Evolutionary conservation across 2,888 invertebrate species (phyloP).

Genomic region (Pasiphila rectangulata): DNA sequence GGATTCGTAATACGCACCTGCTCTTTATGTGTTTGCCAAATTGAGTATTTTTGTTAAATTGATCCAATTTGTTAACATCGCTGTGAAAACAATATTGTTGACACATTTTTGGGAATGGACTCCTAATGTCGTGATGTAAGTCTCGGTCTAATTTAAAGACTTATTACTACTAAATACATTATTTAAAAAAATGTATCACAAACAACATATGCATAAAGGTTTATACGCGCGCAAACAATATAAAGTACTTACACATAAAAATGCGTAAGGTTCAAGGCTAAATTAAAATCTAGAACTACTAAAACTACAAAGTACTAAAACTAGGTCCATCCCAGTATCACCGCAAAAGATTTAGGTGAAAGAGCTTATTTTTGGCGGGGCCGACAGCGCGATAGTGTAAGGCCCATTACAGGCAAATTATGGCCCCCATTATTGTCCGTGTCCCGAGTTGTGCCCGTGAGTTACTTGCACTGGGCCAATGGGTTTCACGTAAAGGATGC

Average conservation of each 20-base stretch:
- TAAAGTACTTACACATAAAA: no score
- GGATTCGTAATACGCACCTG: constrained; percentile 13
- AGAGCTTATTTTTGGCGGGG: constrained; percentile 73
- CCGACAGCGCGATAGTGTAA: constrained; percentile 77
- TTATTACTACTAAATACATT: no score
- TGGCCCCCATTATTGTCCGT: constrained; percentile 72
- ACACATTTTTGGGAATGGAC: no score
- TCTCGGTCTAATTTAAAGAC: no score
- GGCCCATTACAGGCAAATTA: constrained; percentile 71
- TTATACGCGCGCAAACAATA: no score
- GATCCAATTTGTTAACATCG: no score
- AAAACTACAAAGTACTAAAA: not conserved
- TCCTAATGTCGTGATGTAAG: no score
- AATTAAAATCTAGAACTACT: not conserved
- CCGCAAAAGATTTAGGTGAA: constrained; percentile 54
- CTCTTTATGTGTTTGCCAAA: not conserved
- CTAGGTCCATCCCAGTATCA: constrained; percentile 27
- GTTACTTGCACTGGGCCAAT: constrained; percentile 71
- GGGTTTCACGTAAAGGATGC: constrained; percentile 70
- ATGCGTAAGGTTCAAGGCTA: not conserved
- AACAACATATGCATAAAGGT: no score
- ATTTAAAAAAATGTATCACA: no score
- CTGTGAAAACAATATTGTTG: no score
- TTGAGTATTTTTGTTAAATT: not conserved
- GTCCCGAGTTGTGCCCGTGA: constrained; percentile 66